Evolutionary conservation across 2,888 invertebrate species (phyloP).

Genomic region (Anaspis maculata): DNA sequence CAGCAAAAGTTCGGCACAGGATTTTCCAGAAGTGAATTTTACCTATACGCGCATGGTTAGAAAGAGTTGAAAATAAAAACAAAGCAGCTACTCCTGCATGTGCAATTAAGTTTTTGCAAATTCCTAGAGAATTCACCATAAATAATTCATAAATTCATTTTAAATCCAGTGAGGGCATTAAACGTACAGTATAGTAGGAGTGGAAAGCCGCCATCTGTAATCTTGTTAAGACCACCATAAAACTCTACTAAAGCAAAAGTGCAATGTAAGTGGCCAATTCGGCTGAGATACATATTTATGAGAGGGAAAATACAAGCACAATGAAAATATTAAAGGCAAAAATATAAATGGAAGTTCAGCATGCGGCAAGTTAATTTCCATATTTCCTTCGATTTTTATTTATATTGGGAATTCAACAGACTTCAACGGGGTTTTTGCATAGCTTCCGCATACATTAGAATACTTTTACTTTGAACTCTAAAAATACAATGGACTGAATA

Average conservation of each 20-base stretch:
- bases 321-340: slow-evolving; percentile 27
- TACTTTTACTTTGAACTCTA: slow-evolving; percentile 25
- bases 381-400: slow-evolving; percentile 30
- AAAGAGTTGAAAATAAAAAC: no score
- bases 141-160: slow-evolving; percentile 24
- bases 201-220: no score
- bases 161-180: slow-evolving; percentile 13
- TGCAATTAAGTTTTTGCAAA: no score
- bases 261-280: slow-evolving; percentile 25
- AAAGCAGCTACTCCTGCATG: no score
- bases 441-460: slow-evolving; percentile 30
- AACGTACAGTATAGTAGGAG: no score
- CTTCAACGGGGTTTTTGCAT: slow-evolving; percentile 24
- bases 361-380: slow-evolving; percentile 25
- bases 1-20: no score
- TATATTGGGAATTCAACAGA: slow-evolving; percentile 22
- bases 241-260: slow-evolving; percentile 22
- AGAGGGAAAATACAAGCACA: slow-evolving; percentile 22
- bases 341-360: slow-evolving; percentile 20
- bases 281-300: slow-evolving; percentile 28
- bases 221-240: slow-evolving; percentile 24
- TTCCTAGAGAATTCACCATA: slow-evolving; percentile 12
- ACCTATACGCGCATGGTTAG: no score
- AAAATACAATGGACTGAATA: slow-evolving; percentile 32
- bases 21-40: no score